These are phyloP conservation scores for Brachionus manjavacas DNA, from an alignment of 1,140 invertebrate species.

Conservation along the genomic window DNA sequence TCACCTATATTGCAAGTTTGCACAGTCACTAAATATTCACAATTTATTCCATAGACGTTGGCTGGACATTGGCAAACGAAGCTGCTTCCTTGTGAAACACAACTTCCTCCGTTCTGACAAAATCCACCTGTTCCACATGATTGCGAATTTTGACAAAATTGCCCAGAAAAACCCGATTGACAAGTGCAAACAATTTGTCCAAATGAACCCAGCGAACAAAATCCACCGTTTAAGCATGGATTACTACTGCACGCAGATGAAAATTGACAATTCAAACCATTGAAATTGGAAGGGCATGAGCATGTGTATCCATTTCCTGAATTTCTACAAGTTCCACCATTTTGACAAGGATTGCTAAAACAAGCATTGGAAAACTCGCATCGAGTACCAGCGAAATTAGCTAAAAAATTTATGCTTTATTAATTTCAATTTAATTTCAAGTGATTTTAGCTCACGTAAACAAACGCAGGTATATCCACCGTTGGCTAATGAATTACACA, in stretches of 20 bases:
- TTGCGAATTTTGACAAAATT: background rate
- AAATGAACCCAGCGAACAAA: background rate
- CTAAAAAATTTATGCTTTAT: background rate
- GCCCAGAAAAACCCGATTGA: background rate
- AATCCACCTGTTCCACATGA: background rate
- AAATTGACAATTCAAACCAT: conserved; percentile 12
- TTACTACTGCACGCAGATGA: background rate
- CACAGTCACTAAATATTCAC: conserved; percentile 9
- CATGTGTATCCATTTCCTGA: background rate
- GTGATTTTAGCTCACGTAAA: background rate
- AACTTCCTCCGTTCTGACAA: conserved; percentile 39
- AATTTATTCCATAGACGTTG: conserved; percentile 36
- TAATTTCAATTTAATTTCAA: background rate
- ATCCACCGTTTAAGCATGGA: conserved; percentile 60
- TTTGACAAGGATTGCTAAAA: conserved; percentile 1
- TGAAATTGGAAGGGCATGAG: background rate
- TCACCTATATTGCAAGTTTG: background rate
- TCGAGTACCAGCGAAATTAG: background rate
- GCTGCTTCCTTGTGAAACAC: background rate
- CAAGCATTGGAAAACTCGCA: conserved; percentile 4
- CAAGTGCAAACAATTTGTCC: conserved; percentile 18
- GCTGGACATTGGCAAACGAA: conserved; percentile 16
- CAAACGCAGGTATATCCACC: background rate
- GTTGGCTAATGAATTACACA: background rate
- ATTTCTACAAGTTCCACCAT: conserved; percentile 5